Conservation (phyloP, 2,888 invertebrate genomes). For the Hyppa rectilinea region DNA sequence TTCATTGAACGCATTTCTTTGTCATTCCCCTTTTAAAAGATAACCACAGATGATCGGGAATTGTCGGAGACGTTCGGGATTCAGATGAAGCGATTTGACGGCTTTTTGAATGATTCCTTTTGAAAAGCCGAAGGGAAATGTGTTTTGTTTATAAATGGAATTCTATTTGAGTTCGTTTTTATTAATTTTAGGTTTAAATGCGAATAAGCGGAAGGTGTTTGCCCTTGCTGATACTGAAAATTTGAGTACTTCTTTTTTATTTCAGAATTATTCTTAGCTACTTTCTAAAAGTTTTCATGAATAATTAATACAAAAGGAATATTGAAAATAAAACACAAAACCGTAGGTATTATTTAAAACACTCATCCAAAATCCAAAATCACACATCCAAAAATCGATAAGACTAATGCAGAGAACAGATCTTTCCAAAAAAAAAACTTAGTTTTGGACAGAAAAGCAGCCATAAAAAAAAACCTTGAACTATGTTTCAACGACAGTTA, state of each 20-base stretch:
- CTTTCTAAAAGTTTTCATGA: background rate
- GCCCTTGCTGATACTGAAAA: background rate
- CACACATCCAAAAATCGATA: background rate
- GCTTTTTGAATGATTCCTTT: slow-evolving; percentile 57
- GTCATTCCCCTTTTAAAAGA: slow-evolving; percentile 81
- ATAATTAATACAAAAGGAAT: background rate
- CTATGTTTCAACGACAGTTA: background rate
- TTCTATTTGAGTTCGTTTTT: slow-evolving; percentile 19
- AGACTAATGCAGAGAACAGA: background rate
- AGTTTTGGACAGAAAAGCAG: background rate
- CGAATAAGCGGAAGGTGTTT: background rate
- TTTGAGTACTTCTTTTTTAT: background rate
- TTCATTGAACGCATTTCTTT: slow-evolving; percentile 86
- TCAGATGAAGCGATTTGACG: slow-evolving; percentile 61
- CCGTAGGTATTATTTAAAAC: too few species aligned
- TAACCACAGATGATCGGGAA: slow-evolving; percentile 77
- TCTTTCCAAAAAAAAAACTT: background rate
- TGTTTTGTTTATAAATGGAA: slow-evolving; percentile 30
- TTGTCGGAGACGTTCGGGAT: slow-evolving; percentile 76
- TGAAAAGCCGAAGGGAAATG: slow-evolving; percentile 58
- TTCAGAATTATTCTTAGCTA: background rate
- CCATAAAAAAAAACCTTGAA: background rate
- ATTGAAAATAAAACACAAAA: background rate
- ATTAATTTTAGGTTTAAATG: slow-evolving; percentile 10
- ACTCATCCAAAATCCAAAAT: background rate